A percentile compares a stretch with the other conserved stretches of the same genome.
These are phyloP conservation scores for Drosophila maculinotata DNA, from an alignment of 2,888 invertebrate genomes.

Conservation along the genomic window DNA sequence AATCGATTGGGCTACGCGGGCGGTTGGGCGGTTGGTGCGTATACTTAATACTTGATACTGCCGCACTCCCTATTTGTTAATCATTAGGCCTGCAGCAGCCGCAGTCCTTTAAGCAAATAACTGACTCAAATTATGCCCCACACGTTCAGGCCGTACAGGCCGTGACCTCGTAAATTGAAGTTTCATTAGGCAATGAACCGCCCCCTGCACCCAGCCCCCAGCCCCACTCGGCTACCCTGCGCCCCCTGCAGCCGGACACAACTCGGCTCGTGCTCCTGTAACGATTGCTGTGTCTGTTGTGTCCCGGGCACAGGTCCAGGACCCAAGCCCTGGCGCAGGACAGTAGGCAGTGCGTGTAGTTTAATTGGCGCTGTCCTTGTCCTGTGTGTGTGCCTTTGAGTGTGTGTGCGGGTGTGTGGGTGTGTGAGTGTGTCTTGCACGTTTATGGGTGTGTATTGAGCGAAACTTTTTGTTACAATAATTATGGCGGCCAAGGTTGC, in stretches of 20 bases:
- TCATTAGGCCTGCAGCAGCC: conserved; percentile 67
- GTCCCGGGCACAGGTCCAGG: conserved; percentile 41
- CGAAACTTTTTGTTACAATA: conserved; percentile 79
- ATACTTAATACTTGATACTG: conserved; percentile 51
- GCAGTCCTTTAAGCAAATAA: conserved; percentile 75
- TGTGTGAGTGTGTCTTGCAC: conserved; percentile 22
- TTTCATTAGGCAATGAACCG: conserved; percentile 63
- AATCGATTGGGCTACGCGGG: conserved; percentile 60
- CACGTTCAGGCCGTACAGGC: conserved; percentile 76
- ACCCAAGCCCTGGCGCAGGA: conserved; percentile 25
- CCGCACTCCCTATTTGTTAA: conserved; percentile 68
- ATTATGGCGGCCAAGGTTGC: conserved; percentile 77
- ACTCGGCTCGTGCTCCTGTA: conserved; percentile 42
- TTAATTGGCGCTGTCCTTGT: conserved; percentile 69
- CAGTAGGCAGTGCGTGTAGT: conserved; percentile 70
- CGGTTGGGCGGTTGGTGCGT: conserved; percentile 6
- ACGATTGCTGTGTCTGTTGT: conserved; percentile 43
- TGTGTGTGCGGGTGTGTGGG: conserved; percentile 18
- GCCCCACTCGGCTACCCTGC: neutral
- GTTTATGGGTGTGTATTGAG: conserved; percentile 65
- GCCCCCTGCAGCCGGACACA: conserved; percentile 25
- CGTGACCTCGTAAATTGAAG: conserved; percentile 80
- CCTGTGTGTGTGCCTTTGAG: conserved; percentile 8
- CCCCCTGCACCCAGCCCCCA: neutral
- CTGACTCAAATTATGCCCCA: conserved; percentile 77